Evolutionary conservation across 2,113 vertebrate genomes (phyloP).

Genomic region (Aphyosemion australe): DNA sequence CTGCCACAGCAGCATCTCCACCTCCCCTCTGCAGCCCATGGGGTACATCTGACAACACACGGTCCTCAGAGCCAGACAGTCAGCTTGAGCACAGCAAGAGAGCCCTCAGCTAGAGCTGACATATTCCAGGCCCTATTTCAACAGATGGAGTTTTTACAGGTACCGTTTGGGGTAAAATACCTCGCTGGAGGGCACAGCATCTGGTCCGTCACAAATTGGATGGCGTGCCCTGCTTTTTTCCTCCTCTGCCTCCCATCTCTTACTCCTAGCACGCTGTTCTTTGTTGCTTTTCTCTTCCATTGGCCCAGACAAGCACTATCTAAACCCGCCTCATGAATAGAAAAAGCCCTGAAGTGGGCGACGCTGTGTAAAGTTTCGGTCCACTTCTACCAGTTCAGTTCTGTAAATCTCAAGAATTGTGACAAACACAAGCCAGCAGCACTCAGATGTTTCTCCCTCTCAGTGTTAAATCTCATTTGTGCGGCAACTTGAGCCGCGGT

Average conservation of each 20-base stretch:
- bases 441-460: conserved; percentile 15
- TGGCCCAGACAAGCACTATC: conserved; percentile 36
- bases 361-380: conserved; percentile 23
- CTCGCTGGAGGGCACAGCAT: conserved; percentile 76
- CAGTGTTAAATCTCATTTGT: conserved; percentile 76
- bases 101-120: conserved; percentile 75
- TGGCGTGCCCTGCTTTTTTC: conserved; percentile 33
- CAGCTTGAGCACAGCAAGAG: conserved; percentile 53
- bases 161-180: conserved; percentile 76
- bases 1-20: conserved; percentile 49
- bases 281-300: conserved; percentile 26
- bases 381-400: conserved; percentile 25
- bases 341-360: conserved; percentile 9
- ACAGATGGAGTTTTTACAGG: conserved; percentile 81
- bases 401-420: conserved; percentile 22
- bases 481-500: conserved; percentile 64
- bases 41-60: conserved; percentile 66
- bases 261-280: conserved; percentile 32
- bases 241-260: conserved; percentile 17
- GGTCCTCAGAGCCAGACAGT: conserved; percentile 66
- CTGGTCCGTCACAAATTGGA: conserved; percentile 77
- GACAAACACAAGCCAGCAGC: conserved; percentile 50
- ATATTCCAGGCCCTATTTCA: conserved; percentile 69
- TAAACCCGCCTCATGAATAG: not conserved
- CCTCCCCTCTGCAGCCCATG: conserved; percentile 53